A percentile compares a stretch with the other conserved stretches of the same genome.
Conservation (phyloP, 2,797 vertebrate species). For the Valencia hispanica region DNA sequence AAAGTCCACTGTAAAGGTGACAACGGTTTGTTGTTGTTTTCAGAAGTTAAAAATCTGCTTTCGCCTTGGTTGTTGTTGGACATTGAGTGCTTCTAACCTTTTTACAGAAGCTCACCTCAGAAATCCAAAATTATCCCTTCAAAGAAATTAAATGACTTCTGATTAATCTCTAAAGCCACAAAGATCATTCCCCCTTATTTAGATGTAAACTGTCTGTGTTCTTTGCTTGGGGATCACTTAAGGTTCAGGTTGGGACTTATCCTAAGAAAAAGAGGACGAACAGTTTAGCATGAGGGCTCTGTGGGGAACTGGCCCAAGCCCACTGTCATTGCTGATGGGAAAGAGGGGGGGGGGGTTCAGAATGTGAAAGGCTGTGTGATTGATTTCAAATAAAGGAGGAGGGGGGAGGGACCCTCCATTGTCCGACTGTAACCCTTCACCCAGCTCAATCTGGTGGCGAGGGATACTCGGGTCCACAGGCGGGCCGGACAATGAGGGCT, state of each 20-base stretch:
- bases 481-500: constrained; percentile 77
- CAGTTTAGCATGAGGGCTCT: constrained; percentile 40
- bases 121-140: background rate
- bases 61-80: background rate
- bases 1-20: background rate
- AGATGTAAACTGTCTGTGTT: constrained; percentile 5
- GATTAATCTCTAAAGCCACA: constrained; percentile 1
- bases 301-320: constrained; percentile 60
- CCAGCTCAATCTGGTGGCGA: constrained; percentile 70
- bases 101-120: background rate
- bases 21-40: background rate
- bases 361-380: constrained; percentile 79
- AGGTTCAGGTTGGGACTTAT: constrained; percentile 44
- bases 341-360: constrained; percentile 42
- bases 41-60: background rate
- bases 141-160: background rate
- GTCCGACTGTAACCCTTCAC: constrained; percentile 80
- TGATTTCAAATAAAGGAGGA: constrained; percentile 78
- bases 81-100: background rate
- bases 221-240: background rate
- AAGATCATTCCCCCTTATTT: constrained; percentile 10
- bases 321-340: constrained; percentile 64
- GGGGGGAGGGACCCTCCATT: constrained; percentile 68
- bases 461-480: constrained; percentile 70
- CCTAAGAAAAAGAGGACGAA: constrained; percentile 36